These are phyloP conservation scores for Panopea generosa DNA, from an alignment of 2,888 invertebrate genomes.

Conservation along the genomic window DNA sequence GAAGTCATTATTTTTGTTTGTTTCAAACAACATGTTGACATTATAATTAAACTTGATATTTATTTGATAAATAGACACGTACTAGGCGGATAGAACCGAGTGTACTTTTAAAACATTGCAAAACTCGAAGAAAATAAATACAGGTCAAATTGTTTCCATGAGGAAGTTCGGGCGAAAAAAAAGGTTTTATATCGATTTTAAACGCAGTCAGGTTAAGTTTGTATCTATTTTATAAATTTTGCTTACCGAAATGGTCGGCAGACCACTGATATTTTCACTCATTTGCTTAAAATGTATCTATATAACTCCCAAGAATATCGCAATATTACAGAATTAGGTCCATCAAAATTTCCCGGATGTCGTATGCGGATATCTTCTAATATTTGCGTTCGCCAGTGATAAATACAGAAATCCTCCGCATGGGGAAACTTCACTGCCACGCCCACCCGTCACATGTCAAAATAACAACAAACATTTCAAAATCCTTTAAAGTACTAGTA, in stretches of 20 bases:
- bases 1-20: no score
- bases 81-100: no score
- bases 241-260: constrained; percentile 69
- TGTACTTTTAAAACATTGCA: no score
- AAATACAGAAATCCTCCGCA: constrained; percentile 9
- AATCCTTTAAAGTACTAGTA: no score
- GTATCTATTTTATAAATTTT: background rate
- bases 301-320: background rate
- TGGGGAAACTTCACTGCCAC: constrained; percentile 23
- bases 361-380: constrained; percentile 10
- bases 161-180: no score
- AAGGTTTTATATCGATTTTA: no score
- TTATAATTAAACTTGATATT: no score
- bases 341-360: constrained; percentile 52
- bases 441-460: constrained; percentile 38
- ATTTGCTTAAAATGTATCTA: constrained; percentile 8
- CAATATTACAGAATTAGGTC: constrained; percentile 1
- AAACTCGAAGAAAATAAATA: no score
- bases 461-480: constrained; percentile 21
- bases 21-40: no score
- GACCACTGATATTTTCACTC: constrained; percentile 62
- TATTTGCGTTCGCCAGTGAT: background rate
- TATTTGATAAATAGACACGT: no score
- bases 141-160: no score
- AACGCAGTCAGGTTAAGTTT: no score